These are phyloP conservation scores for Agonopterix heracliana DNA, from an alignment of 2,888 invertebrate genomes.

Conservation along the genomic window DNA sequence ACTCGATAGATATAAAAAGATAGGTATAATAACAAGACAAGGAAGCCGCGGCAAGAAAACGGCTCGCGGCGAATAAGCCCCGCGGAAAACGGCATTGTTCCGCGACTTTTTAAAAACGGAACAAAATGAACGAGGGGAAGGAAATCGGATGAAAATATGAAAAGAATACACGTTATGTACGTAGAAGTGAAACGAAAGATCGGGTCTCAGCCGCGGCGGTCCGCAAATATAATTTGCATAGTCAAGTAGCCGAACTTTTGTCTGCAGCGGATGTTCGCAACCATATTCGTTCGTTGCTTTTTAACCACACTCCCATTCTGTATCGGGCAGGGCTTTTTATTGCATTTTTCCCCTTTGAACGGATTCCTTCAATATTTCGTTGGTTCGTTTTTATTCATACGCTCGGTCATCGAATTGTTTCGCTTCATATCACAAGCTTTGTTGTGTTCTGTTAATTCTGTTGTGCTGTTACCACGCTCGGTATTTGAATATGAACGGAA, in stretches of 20 bases:
- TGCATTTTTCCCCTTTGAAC: slow-evolving; percentile 74
- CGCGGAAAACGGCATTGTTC: slow-evolving; percentile 71
- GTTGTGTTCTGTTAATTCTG: slow-evolving; percentile 42
- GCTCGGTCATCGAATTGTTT: slow-evolving; percentile 71
- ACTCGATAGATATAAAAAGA: slow-evolving; percentile 68
- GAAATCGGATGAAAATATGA: slow-evolving; percentile 77
- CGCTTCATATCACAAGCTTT: slow-evolving; percentile 58
- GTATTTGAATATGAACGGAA: background rate
- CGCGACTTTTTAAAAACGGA: slow-evolving; percentile 69
- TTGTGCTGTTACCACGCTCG: slow-evolving; percentile 9
- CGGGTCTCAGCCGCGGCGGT: slow-evolving; percentile 68
- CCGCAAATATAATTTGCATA: slow-evolving; percentile 78
- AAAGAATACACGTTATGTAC: slow-evolving; percentile 72
- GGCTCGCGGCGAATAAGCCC: slow-evolving; percentile 70
- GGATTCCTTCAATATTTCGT: slow-evolving; percentile 75
- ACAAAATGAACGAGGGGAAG: slow-evolving; percentile 72
- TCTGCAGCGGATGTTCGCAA: slow-evolving; percentile 72
- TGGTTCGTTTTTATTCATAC: slow-evolving; percentile 73
- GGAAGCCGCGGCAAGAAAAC: slow-evolving; percentile 68
- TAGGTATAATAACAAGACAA: slow-evolving; percentile 67
- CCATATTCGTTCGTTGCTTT: slow-evolving; percentile 74
- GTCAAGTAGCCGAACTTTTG: slow-evolving; percentile 74
- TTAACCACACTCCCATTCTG: slow-evolving; percentile 71
- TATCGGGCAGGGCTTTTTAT: slow-evolving; percentile 66
- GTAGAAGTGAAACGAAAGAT: slow-evolving; percentile 73